phyloP scores from a whole-genome alignment of 2,888 invertebrate genomes.

The Lasioglossum villosulum region DNA sequence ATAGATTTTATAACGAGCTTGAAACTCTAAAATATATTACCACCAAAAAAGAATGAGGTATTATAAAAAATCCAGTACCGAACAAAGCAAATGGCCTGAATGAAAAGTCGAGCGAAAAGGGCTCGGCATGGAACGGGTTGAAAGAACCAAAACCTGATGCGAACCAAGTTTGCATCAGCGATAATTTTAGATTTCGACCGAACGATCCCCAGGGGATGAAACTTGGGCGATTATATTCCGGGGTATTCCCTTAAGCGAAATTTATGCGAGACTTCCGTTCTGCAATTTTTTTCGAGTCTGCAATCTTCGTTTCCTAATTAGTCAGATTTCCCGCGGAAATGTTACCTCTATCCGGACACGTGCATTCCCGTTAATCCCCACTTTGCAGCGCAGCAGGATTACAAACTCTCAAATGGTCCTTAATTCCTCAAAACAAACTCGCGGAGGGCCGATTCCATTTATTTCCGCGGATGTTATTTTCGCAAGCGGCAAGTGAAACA shows the following conservation, averaged over 20 bases:
- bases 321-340: neutral
- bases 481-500: neutral
- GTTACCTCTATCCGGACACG: neutral
- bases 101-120: no score
- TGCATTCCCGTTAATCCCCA: neutral
- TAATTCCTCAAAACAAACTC: neutral
- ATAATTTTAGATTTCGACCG: slow-evolving; percentile 1
- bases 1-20: no score
- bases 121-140: no score
- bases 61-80: no score
- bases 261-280: neutral
- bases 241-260: neutral
- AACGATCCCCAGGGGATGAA: neutral
- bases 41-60: no score
- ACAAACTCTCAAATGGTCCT: neutral
- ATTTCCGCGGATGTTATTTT: neutral
- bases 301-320: neutral
- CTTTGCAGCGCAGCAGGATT: neutral
- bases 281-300: neutral
- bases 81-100: no score
- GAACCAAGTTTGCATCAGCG: neutral
- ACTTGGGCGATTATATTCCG: neutral
- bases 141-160: no score
- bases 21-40: no score
- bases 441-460: neutral